A percentile compares a stretch with the other conserved stretches of the same genome.
phyloP scores from a whole-genome alignment of 2,888 invertebrate species.

The Drosophila tanythrix region DNA sequence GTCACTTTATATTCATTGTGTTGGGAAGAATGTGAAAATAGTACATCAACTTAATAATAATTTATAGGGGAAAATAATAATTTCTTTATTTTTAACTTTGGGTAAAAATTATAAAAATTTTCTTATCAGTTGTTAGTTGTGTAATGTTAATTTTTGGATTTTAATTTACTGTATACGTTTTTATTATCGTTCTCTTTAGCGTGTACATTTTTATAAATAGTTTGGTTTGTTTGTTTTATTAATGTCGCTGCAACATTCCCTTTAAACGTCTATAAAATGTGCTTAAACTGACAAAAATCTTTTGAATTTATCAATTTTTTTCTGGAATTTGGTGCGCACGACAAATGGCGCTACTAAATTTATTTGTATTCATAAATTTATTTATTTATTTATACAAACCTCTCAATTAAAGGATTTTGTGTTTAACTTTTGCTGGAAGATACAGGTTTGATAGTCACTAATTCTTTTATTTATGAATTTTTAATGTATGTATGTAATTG shows the following conservation, averaged over 20 bases:
- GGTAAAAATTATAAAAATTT: constrained; percentile 39
- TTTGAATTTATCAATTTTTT: constrained; percentile 61
- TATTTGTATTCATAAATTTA: constrained; percentile 43
- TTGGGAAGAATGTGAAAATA: constrained; percentile 6
- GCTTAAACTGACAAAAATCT: constrained; percentile 80
- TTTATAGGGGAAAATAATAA: neutral
- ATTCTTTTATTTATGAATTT: constrained; percentile 79
- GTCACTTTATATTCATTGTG: neutral
- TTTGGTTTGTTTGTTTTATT: constrained; percentile 37
- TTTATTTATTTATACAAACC: constrained; percentile 62
- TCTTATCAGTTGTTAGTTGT: constrained; percentile 12
- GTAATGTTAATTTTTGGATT: constrained; percentile 42
- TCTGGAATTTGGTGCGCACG: constrained; percentile 37
- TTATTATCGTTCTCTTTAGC: constrained; percentile 74
- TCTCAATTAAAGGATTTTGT: constrained; percentile 64
- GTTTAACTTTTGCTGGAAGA: constrained; percentile 83
- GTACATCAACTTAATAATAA: constrained; percentile 12
- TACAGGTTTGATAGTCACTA: constrained; percentile 85
- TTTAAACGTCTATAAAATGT: constrained; percentile 79
- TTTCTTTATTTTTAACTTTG: constrained; percentile 28
- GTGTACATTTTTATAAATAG: constrained; percentile 78
- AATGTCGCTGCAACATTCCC: constrained; percentile 44
- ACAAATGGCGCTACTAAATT: constrained; percentile 53
- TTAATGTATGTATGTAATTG: constrained; percentile 50
- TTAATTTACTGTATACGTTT: constrained; percentile 65